Evolutionary conservation across 2,888 invertebrate genomes (phyloP).

Genomic region (Platycheirus rosarum): DNA sequence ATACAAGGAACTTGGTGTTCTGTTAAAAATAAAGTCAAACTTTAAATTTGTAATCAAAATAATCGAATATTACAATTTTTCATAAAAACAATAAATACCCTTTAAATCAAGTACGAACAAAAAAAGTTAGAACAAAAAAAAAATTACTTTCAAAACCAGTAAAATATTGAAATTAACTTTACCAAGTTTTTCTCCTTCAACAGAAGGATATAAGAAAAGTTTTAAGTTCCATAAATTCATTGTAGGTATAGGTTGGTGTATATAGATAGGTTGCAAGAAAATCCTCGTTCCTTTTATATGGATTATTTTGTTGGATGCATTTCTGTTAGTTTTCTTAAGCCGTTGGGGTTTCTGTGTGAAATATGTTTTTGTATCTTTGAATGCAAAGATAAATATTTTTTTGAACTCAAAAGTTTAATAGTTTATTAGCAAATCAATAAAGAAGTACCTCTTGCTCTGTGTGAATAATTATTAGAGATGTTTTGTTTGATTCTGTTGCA

Average conservation of each 20-base stretch:
- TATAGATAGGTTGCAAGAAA: constrained; percentile 17
- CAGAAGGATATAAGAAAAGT: constrained; percentile 51
- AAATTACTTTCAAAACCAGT: constrained; percentile 53
- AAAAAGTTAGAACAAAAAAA: constrained; percentile 46
- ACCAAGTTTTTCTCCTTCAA: constrained; percentile 9
- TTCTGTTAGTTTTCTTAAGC: constrained; percentile 52
- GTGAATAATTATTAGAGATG: no score
- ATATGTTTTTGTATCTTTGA: constrained; percentile 1
- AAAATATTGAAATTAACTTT: constrained; percentile 70
- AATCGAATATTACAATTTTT: no score
- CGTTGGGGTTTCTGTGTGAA: constrained; percentile 29
- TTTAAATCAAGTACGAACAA: constrained; percentile 32
- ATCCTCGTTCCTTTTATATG: constrained; percentile 34
- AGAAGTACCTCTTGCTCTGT: no score
- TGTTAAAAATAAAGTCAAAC: no score
- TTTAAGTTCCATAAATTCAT: constrained; percentile 9
- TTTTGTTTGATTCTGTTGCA: no score
- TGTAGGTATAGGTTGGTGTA: constrained; percentile 1
- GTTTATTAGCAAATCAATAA: no score
- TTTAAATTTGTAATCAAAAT: no score
- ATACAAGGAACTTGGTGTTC: no score
- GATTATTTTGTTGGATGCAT: constrained; percentile 47
- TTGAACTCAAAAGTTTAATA: no score
- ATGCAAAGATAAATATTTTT: no score
- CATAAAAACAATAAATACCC: no score